Evolutionary conservation across 2,888 invertebrate genomes (phyloP), one percentile per base, ranked within the genome.

Genomic region (Penaeus monodon): DNA sequence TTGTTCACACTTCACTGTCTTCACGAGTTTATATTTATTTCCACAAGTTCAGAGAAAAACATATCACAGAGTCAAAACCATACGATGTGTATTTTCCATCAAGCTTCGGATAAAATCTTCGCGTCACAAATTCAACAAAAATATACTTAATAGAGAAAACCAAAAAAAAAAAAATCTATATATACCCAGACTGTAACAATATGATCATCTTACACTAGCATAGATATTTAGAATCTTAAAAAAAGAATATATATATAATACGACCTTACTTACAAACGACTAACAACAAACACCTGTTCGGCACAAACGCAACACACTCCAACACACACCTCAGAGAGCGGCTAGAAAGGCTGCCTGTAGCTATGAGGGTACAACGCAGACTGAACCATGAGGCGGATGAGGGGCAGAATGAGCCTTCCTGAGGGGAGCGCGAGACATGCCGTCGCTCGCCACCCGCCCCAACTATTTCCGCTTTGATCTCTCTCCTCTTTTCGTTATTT

Each of bases 331-430:
- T 80, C 73, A 68, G 79, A n/a, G 82, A 83, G 86, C 82, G 86
- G 86, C 64, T 83, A 63, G 79, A 63, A 65, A 86, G 86, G 86
- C 86, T 82, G 79, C 86, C 86, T 83, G 86, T 86, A 86, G 86
- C 86, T 86, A 86, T 86, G 86, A 86, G 86, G 82, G 86, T 70
- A 77, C 86, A 86, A 86, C 86, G 86, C 82, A 86, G 86, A 86
- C 86, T 86, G 57, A 57, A 33, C 63, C 29, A 27, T 29, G 66
- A 63, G 27, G 65, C 38, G 65, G 27, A 49, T 63, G 27, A 57
- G 33, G 49, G 57, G 82, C 27, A 29, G 63, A 73, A 49, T 73
- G 70, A 73, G 49, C 81, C 81, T 81, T 68, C 81, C 81, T 27
- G 20, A 63, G n/a, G 57, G 57, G 77, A n/a, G 57, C 57, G 57